phyloP scores from a whole-genome alignment of 2,797 vertebrate genomes.

The Heliangelus exortis region DNA sequence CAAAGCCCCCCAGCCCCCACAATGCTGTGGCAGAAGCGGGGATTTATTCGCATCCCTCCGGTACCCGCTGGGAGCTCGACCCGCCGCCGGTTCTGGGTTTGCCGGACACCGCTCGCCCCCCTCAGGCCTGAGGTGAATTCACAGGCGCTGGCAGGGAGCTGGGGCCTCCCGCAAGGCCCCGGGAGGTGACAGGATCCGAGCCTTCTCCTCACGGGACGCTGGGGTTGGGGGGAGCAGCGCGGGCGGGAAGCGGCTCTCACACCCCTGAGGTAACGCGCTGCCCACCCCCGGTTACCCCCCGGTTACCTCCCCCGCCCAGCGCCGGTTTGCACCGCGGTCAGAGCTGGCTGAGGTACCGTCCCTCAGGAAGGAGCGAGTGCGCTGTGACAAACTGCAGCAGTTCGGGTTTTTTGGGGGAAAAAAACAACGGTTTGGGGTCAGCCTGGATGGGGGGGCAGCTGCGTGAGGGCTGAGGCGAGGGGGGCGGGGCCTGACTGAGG shows the following conservation, averaged over 20 bases:
- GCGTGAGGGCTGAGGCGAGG: rapidly evolving
- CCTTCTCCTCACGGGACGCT: too few relatives aligned
- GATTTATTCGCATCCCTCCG: not conserved
- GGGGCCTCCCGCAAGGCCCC: not conserved
- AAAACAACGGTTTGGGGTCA: rapidly evolving
- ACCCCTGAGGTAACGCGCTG: too few relatives aligned
- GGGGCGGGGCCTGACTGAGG: rapidly evolving
- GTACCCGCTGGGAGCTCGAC: not conserved
- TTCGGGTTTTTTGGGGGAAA: too few relatives aligned
- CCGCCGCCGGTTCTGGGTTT: rapidly evolving
- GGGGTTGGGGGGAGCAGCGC: too few relatives aligned
- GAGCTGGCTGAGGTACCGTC: not conserved
- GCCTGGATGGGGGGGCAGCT: rapidly evolving
- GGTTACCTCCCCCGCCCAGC: too few relatives aligned
- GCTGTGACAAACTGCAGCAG: not conserved
- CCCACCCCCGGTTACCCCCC: too few relatives aligned
- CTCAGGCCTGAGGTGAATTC: constrained; percentile 60
- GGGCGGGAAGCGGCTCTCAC: too few relatives aligned
- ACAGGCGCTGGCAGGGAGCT: not conserved
- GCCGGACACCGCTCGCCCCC: constrained; percentile 70
- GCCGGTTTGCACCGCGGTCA: too few relatives aligned
- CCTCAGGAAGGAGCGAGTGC: not conserved
- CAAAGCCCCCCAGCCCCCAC: not conserved
- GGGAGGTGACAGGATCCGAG: too few relatives aligned
- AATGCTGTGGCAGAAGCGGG: rapidly evolving